Evolutionary conservation across 2,797 vertebrate genomes (phyloP).

Genomic region (Odontamblyopus lacepedii): DNA sequence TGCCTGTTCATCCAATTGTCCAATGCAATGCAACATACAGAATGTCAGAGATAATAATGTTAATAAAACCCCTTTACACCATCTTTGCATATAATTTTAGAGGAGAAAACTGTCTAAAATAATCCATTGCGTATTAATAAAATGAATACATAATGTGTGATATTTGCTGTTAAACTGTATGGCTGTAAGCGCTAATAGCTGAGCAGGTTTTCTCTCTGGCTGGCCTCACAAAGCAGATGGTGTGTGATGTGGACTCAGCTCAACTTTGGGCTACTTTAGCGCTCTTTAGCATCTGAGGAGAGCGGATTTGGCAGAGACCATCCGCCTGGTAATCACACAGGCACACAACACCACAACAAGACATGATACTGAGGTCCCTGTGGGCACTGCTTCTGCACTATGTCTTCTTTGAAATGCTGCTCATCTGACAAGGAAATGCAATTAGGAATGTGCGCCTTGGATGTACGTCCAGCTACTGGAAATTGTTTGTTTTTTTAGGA

Average conservation of each 20-base stretch:
- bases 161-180: slow-evolving; percentile 14
- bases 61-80: background rate
- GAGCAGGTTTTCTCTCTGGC: slow-evolving; percentile 43
- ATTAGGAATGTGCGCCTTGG: background rate
- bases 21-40: too few species aligned
- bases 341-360: slow-evolving; percentile 49
- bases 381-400: slow-evolving; percentile 11
- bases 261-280: slow-evolving; percentile 58
- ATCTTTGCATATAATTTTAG: slow-evolving; percentile 5
- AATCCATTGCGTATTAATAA: background rate
- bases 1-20: too few species aligned
- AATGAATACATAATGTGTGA: slow-evolving; percentile 23
- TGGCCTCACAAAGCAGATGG: slow-evolving; percentile 64
- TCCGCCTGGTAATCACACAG: slow-evolving; percentile 59
- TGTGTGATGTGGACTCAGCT: slow-evolving; percentile 56
- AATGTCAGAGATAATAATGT: too few species aligned
- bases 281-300: slow-evolving; percentile 52
- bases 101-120: background rate
- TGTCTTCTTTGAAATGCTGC: background rate
- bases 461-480: background rate
- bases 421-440: background rate
- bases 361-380: slow-evolving; percentile 37
- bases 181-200: background rate
- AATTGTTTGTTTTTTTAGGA: background rate
- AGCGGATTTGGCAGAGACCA: slow-evolving; percentile 53